Conservation (phyloP, 2,888 invertebrate species). For the Phoronis australis region DNA sequence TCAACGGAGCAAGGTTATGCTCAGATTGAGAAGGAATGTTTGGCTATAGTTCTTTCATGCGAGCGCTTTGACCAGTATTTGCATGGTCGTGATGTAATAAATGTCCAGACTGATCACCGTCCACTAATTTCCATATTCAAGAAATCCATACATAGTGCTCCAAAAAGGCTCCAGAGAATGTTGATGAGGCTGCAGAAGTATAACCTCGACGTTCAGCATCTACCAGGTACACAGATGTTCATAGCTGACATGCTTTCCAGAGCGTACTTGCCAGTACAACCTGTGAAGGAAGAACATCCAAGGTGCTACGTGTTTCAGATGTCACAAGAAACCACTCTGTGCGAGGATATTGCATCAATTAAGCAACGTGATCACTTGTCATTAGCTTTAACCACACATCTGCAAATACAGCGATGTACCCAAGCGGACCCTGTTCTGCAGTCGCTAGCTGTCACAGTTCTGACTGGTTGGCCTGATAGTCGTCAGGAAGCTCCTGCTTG, state of each 20-base stretch:
- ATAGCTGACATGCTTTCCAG: conserved; percentile 19
- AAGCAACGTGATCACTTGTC: conserved; percentile 5
- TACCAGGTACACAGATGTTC: conserved; percentile 11
- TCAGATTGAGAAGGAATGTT: conserved; percentile 21
- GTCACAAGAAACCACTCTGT: background rate
- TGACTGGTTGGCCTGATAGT: conserved; percentile 11
- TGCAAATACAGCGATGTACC: conserved; percentile 1
- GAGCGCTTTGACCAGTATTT: conserved; percentile 14
- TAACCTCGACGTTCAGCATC: conserved; percentile 9
- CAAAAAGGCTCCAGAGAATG: conserved; percentile 17
- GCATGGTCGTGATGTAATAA: conserved; percentile 10
- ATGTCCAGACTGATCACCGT: conserved; percentile 15
- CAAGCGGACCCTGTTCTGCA: conserved; percentile 5
- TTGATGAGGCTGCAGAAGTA: conserved; percentile 14
- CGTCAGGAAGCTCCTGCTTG: background rate
- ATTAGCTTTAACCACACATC: background rate
- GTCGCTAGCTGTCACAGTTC: conserved; percentile 3
- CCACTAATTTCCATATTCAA: conserved; percentile 14
- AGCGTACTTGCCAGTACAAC: conserved; percentile 9
- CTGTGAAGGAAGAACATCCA: conserved; percentile 1
- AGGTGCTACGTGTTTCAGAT: background rate
- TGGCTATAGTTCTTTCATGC: conserved; percentile 14
- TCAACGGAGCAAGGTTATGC: conserved; percentile 15
- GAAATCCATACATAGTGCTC: conserved; percentile 12
- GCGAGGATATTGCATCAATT: conserved; percentile 6